Percentiles rank a stretch among this genome's conserved stretches.
Conservation (phyloP, 1,140 invertebrate species). For the Pectinophora gossypiella region DNA sequence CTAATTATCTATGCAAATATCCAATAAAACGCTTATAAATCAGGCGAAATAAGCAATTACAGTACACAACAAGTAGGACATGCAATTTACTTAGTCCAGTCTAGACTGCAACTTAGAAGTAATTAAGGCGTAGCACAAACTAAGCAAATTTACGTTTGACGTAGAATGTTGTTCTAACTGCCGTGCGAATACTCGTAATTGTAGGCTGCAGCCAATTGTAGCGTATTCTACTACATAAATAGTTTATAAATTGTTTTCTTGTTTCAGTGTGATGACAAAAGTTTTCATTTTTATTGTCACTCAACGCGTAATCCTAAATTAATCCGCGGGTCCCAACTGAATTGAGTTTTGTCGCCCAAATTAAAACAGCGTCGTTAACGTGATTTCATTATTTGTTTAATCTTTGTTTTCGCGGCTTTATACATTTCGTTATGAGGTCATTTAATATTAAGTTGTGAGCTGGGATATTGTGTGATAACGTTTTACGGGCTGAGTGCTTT, state of each 20-base stretch:
- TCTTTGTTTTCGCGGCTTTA: neutral
- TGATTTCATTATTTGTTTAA: neutral
- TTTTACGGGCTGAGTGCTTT: no score
- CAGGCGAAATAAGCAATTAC: constrained; percentile 31
- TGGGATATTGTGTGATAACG: no score
- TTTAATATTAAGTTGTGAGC: no score
- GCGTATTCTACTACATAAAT: no score
- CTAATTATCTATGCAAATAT: constrained; percentile 11
- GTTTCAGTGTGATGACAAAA: neutral
- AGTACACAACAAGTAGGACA: constrained; percentile 23
- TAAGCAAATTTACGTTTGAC: constrained; percentile 41
- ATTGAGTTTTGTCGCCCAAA: constrained; percentile 16
- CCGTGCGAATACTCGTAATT: no score
- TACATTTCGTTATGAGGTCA: no score
- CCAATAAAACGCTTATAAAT: constrained; percentile 25
- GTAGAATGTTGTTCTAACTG: constrained; percentile 32
- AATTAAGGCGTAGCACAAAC: constrained; percentile 37
- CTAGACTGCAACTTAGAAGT: constrained; percentile 22
- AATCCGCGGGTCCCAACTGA: constrained; percentile 19
- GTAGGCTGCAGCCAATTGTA: no score
- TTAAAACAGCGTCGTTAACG: neutral
- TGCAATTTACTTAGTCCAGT: constrained; percentile 32
- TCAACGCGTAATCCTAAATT: constrained; percentile 1
- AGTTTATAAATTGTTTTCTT: no score
- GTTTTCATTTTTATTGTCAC: neutral